Conservation (phyloP, 2,797 vertebrate genomes). For the Falco columbarius region DNA sequence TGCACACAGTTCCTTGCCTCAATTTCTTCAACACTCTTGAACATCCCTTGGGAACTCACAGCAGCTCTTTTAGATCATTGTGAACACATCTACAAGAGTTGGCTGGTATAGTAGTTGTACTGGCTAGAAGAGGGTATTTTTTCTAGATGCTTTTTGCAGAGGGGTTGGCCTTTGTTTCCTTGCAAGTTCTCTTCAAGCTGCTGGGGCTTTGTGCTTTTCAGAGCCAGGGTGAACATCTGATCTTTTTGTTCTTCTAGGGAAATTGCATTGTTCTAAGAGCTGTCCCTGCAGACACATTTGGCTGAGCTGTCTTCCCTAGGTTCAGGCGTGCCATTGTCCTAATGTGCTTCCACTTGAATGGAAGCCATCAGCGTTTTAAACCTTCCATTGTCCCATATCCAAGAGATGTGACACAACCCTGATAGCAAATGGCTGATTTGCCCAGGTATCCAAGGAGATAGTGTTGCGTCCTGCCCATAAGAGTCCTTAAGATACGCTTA, state of each 20-base stretch:
- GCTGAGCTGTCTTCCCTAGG: conserved; percentile 27
- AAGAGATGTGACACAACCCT: not conserved
- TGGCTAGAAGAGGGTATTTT: not conserved
- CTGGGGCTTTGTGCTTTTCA: conserved; percentile 8
- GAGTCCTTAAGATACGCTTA: not conserved
- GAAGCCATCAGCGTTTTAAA: conserved; percentile 12
- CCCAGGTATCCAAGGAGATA: not conserved
- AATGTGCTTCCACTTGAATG: conserved; percentile 28
- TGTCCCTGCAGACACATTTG: conserved; percentile 50
- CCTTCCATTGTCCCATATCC: not conserved
- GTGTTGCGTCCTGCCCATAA: not conserved
- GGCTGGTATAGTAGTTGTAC: not conserved
- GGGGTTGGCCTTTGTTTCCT: not conserved
- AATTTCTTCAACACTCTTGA: not conserved
- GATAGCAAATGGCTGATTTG: not conserved
- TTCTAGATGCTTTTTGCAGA: not conserved
- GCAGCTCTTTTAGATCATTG: not conserved
- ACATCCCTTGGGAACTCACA: not conserved
- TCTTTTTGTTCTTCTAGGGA: conserved; percentile 47
- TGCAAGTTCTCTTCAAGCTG: not conserved
- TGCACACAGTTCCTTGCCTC: not conserved
- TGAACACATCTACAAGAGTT: not conserved
- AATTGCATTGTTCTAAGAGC: conserved; percentile 45
- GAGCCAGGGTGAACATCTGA: not conserved
- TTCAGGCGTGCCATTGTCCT: not conserved